Evolutionary conservation across 2,888 invertebrate species (phyloP).

Genomic region (Epistrophe grossulariae): DNA sequence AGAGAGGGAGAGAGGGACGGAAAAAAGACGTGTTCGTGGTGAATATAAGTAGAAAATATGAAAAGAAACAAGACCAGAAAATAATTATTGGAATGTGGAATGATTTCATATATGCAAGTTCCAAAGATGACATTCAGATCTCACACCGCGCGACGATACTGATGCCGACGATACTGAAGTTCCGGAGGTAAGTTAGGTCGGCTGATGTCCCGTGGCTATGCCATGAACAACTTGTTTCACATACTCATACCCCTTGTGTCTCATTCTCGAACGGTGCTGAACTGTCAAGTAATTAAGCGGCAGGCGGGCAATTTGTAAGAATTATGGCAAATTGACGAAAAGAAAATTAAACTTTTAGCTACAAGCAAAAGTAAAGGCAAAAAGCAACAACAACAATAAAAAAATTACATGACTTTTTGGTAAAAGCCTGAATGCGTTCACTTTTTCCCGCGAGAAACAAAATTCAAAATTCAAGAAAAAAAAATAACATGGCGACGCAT

Average conservation of each 20-base stretch:
- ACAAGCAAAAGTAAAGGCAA: conserved; percentile 1
- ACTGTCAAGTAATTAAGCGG: conserved; percentile 69
- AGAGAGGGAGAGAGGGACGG: neutral
- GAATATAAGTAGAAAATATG: neutral
- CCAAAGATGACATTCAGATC: conserved; percentile 66
- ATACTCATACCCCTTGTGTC: neutral
- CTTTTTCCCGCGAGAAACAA: conserved; percentile 43
- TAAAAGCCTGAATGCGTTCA: conserved; percentile 67
- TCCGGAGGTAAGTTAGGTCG: conserved; percentile 56
- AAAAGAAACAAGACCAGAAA: conserved; percentile 13
- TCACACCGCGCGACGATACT: conserved; percentile 34
- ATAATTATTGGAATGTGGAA: conserved; percentile 66
- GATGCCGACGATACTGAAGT: conserved; percentile 4
- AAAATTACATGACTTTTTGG: conserved; percentile 31
- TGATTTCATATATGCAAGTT: conserved; percentile 32
- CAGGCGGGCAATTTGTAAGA: conserved; percentile 69
- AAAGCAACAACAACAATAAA: too few relatives aligned
- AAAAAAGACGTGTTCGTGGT: neutral
- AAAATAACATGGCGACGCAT: conserved; percentile 51
- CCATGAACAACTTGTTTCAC: conserved; percentile 49
- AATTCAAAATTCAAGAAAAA: conserved; percentile 8
- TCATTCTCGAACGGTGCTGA: conserved; percentile 20
- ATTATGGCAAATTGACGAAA: conserved; percentile 75
- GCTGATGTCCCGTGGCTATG: conserved; percentile 46
- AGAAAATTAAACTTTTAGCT: conserved; percentile 61